A percentile compares a stretch with the other conserved stretches of the same genome.
Conservation (phyloP, 1,140 invertebrate genomes). For the Diachasma alloeum region DNA sequence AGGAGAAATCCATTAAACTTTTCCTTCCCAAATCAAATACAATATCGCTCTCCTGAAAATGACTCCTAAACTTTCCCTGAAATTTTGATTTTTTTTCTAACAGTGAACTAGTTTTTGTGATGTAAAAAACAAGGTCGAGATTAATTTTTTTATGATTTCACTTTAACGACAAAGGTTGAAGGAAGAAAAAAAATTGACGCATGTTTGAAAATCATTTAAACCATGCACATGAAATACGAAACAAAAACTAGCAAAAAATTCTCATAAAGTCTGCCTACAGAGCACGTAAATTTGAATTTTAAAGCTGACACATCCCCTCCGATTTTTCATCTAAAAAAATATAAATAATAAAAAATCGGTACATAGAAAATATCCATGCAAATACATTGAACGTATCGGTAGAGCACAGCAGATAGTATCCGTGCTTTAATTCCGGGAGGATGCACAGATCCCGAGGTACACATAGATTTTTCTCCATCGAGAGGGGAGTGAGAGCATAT, state of each 20-base stretch:
- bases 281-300: neutral
- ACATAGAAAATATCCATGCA: conserved; percentile 12
- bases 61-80: too few species aligned
- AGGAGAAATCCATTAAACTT: too few species aligned
- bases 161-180: too few species aligned
- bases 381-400: conserved; percentile 18
- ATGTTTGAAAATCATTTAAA: neutral
- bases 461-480: conserved; percentile 10
- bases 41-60: too few species aligned
- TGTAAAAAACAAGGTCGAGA: too few species aligned
- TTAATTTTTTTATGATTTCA: too few species aligned
- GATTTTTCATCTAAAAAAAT: neutral
- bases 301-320: neutral
- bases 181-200: neutral
- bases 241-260: neutral
- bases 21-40: too few species aligned
- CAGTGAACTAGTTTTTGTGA: too few species aligned
- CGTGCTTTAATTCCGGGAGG: conserved; percentile 26
- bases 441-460: conserved; percentile 15
- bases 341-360: conserved; percentile 18
- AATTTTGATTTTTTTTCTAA: too few species aligned
- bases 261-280: neutral
- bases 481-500: neutral
- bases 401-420: conserved; percentile 10
- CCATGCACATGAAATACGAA: neutral